phyloP scores from a whole-genome alignment of 2,797 vertebrate genomes.

The Poecilia velifera region DNA sequence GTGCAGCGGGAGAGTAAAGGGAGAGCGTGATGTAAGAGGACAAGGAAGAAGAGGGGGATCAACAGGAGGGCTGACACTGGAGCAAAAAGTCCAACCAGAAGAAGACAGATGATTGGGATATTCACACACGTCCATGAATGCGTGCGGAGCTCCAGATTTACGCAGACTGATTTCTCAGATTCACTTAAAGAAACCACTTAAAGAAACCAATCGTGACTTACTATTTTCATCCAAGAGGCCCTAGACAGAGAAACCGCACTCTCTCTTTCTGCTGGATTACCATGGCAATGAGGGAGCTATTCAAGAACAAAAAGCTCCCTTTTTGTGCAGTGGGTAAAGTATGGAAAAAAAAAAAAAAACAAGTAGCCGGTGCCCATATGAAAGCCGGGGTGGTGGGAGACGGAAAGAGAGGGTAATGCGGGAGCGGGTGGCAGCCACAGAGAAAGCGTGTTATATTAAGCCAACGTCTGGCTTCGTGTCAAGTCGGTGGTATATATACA shows the following conservation, averaged over 20 bases:
- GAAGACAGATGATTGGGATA: constrained; percentile 9
- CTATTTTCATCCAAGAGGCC: constrained; percentile 71
- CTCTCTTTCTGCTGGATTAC: constrained; percentile 74
- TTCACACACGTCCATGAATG: constrained; percentile 14
- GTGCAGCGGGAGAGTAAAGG: constrained; percentile 52
- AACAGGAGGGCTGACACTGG: constrained; percentile 33
- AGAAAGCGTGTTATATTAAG: constrained; percentile 80
- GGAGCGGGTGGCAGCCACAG: constrained; percentile 68
- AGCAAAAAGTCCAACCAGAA: constrained; percentile 40
- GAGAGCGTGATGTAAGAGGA: constrained; percentile 59
- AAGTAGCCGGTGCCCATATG: constrained; percentile 64
- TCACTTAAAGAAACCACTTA: constrained; percentile 53
- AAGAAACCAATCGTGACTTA: constrained; percentile 61
- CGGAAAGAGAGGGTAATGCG: constrained; percentile 77
- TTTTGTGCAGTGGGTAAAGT: constrained; percentile 71
- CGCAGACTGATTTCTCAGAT: constrained; percentile 40
- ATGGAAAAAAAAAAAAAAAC: constrained; percentile 60
- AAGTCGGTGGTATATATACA: constrained; percentile 67
- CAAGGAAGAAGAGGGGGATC: constrained; percentile 64
- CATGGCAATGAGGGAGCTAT: constrained; percentile 80
- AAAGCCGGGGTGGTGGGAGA: constrained; percentile 68
- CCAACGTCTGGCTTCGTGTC: constrained; percentile 72
- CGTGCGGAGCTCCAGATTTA: constrained; percentile 23
- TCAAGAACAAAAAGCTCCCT: constrained; percentile 75
- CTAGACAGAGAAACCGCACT: constrained; percentile 69